Base-by-base conservation (phyloP, 2,888 invertebrate genomes). In the Ctenicera cuprea region DNA sequence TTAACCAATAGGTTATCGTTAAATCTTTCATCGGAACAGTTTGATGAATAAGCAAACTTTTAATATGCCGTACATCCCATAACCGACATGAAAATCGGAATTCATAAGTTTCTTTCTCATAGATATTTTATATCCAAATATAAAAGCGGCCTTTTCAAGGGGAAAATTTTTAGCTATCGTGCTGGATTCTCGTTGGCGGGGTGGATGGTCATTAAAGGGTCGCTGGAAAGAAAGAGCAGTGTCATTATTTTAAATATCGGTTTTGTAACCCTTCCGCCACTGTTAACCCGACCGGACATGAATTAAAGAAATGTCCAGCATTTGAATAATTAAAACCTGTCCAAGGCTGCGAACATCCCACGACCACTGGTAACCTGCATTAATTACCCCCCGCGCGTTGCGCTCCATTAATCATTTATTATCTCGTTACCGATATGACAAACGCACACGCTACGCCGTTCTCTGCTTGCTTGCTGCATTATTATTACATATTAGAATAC, bases 311-410 rank as follows among this genome's bases (percentile, higher is more conserved):
- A 80, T 80, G 79, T 74, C 77, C 77, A 70, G 75, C 78, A 76
- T 73, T 77, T 83, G 82, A 82, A 83, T 83, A 82, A 82, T 82
- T 83, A 82, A 83, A 82, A 82, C 81, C 79, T 82, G 83, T 81
- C 82, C 81, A 80, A 67, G 73, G 67, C 62, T 73, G 73, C 67
- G 62, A 68, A 68, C 73, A 73, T 73, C 73, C 69, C 69, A 69
- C 69, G 73, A 70, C 64, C 73, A 68, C 54, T 67, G 63, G 52
- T 52, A 72, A 54, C 61, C 79, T 75, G 79, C 77, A 77, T 76
- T 78, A 77, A 77, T 77, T 77, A 71, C 74, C 73, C 70, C 68
- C 54, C 66, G 68, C 57, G 70, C 59, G 30, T 37, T 64, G 50
- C 54, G 48, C 14, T 59, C 64, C 43, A 71, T 71, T 71, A 71